phyloP scores from a whole-genome alignment of 2,888 invertebrate genomes.

The Azorinus chamasolen region DNA sequence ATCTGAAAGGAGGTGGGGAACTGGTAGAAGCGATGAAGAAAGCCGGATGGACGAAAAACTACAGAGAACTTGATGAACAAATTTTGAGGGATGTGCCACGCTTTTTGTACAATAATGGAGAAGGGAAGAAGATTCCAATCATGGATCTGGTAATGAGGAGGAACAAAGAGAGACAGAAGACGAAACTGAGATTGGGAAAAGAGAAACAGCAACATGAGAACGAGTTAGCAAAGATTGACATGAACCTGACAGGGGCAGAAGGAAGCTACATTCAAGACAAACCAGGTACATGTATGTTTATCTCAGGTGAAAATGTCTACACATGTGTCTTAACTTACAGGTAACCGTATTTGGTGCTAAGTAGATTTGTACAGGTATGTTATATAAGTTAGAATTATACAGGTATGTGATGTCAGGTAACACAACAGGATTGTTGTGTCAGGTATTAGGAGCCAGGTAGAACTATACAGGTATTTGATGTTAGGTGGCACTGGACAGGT shows the following conservation, averaged over 20 bases:
- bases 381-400: no score
- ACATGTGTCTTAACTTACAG: no score
- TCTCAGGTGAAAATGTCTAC: no score
- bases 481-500: no score
- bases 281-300: slow-evolving; percentile 65
- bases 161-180: slow-evolving; percentile 74
- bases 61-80: slow-evolving; percentile 94
- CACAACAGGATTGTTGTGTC: no score
- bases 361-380: no score
- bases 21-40: slow-evolving; percentile 83
- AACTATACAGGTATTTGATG: no score
- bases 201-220: slow-evolving; percentile 73
- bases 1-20: slow-evolving; percentile 95
- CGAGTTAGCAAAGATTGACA: slow-evolving; percentile 81
- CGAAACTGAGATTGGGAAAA: slow-evolving; percentile 64
- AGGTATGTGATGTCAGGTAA: no score
- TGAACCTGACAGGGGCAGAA: slow-evolving; percentile 73
- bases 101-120: slow-evolving; percentile 97
- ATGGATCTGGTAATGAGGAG: slow-evolving; percentile 93
- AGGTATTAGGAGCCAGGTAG: no score
- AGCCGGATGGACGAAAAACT: slow-evolving; percentile 82
- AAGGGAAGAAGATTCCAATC: slow-evolving; percentile 96
- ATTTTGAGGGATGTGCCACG: slow-evolving; percentile 94
- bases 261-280: slow-evolving; percentile 72
- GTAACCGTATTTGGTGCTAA: no score